Base-by-base conservation (phyloP, 2,888 invertebrate genomes). In the Odontothrips loti region DNA sequence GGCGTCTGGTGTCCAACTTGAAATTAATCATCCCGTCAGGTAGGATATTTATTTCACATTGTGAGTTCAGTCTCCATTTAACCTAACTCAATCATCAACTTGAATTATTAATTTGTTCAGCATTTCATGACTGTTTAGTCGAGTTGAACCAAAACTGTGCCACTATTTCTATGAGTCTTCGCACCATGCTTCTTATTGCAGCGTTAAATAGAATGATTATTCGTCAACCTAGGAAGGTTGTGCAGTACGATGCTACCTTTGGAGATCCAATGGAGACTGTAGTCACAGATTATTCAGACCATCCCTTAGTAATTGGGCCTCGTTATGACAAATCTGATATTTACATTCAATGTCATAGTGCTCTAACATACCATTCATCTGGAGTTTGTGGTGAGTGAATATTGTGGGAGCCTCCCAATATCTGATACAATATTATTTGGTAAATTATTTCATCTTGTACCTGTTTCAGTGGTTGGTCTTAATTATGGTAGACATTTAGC, bases 221-320 rank as follows among this genome's bases (percentile, higher is more conserved):
- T 75, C 89, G 93, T 34, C 90, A 91, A 4, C 90, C 90, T 4
- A 89, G 88, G 48, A 87, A 91, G 9, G 10, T 75, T 9, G 27
- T 75, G 23, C 68, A 27, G 27, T 75, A 75, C 27, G 68, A 75
- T 27, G 68, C 68, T 27, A 27, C 68, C 1, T 27, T 6, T 23
- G 68, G 68, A 27, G 23, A 23, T 23, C 68, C 68, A 12, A 27
- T 75, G 23, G 68, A 75, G 0, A 87, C 89, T 43, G 88, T 93
- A 6, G 89, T 90, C 11, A 89, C 91, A 0, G 94, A 92, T 87
- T 92, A 91, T 84, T 93, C 94, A 0, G 95, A 96, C 86, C 89
- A 95, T 87, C 90, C 93, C 0, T 86, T 94, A 78, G 92, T 94
- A 6, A 91, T 92, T 82, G 96, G 96, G 0, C 93, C 94, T 0